Evolutionary conservation across 2,797 vertebrate genomes (phyloP).

Genomic region (Myioborus miniatus): DNA sequence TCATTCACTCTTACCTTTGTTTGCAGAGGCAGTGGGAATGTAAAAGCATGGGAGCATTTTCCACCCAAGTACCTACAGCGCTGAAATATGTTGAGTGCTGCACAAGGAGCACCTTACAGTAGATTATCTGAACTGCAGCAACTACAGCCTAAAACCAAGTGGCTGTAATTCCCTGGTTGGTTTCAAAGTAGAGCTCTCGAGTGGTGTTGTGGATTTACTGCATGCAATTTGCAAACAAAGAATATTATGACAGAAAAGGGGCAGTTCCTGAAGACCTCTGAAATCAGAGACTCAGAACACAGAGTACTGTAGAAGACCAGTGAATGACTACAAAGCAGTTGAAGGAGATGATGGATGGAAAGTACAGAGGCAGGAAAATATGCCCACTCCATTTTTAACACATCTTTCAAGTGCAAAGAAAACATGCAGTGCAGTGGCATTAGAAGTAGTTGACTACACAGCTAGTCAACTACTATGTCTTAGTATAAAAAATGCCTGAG

Average conservation of each 20-base stretch:
- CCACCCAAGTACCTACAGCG: neutral
- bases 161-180: neutral
- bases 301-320: neutral
- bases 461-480: neutral
- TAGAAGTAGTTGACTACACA: neutral
- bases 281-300: neutral
- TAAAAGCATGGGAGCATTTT: neutral
- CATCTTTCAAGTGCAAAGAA: neutral
- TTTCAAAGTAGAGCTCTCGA: neutral
- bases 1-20: neutral
- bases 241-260: neutral
- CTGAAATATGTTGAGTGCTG: neutral
- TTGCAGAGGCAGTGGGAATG: neutral
- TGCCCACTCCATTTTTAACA: rapidly evolving
- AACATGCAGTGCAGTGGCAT: neutral
- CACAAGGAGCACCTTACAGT: neutral
- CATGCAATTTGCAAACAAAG: neutral
- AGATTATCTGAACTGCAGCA: neutral
- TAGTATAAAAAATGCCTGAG: neutral
- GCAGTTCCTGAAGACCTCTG: neutral
- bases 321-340: neutral
- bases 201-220: neutral
- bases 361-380: neutral
- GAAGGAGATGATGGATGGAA: neutral
- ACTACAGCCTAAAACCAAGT: neutral